A percentile compares a stretch with the other conserved stretches of the same genome.
Conservation (phyloP, 1,140 invertebrate species). For the Mya arenaria region DNA sequence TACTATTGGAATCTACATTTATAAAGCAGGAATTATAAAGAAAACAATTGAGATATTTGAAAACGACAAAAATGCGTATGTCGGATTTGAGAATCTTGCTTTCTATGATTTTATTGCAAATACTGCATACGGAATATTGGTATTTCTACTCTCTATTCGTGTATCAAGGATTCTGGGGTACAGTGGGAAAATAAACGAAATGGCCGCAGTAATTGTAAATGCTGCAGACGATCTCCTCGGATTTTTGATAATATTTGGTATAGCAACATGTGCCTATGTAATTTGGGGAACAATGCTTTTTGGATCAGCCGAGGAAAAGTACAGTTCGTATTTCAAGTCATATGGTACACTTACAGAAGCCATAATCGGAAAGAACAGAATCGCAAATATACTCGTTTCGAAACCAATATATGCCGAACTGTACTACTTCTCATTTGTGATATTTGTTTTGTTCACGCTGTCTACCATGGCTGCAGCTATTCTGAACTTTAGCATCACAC, state of each 20-base stretch:
- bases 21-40: slow-evolving; percentile 16
- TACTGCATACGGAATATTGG: slow-evolving; percentile 47
- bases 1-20: slow-evolving; percentile 37
- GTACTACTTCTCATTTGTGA: slow-evolving; percentile 88
- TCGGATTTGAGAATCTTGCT: slow-evolving; percentile 67
- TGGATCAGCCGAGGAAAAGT: slow-evolving; percentile 60
- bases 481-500: slow-evolving; percentile 86
- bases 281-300: slow-evolving; percentile 68
- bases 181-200: slow-evolving; percentile 62
- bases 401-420: slow-evolving; percentile 88
- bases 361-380: slow-evolving; percentile 90
- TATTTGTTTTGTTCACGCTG: slow-evolving; percentile 90
- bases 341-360: slow-evolving; percentile 63
- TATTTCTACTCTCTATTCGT: slow-evolving; percentile 59
- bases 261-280: slow-evolving; percentile 72
- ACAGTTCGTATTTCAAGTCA: slow-evolving; percentile 63
- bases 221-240: slow-evolving; percentile 61
- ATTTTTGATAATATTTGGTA: slow-evolving; percentile 71
- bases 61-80: slow-evolving; percentile 54
- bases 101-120: slow-evolving; percentile 61
- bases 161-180: slow-evolving; percentile 61
- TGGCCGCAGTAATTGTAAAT: slow-evolving; percentile 55
- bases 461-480: slow-evolving; percentile 92
- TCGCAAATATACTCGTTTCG: slow-evolving; percentile 85
- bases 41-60: slow-evolving; percentile 35